These are phyloP conservation scores for Mesorhabditis spiculigera DNA, from an alignment of 2,888 invertebrate genomes.

Conservation along the genomic window DNA sequence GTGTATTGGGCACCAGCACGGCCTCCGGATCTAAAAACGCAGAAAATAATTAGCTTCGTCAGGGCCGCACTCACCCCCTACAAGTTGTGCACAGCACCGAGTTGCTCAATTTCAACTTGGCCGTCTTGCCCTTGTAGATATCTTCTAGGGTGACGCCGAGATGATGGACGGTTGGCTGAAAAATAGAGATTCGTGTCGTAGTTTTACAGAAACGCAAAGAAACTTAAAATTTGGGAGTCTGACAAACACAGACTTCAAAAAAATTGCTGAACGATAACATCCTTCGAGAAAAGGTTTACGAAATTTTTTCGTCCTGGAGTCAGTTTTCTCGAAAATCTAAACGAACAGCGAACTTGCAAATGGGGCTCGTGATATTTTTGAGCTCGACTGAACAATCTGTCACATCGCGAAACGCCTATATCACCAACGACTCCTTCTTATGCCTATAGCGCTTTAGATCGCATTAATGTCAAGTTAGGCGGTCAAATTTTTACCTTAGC, in stretches of 20 bases:
- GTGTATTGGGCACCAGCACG: conserved; percentile 53
- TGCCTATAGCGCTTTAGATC: no score
- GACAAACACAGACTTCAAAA: not conserved
- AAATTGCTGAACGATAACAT: not conserved
- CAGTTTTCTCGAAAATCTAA: no score
- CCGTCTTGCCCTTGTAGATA: conserved; percentile 82
- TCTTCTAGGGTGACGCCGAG: conserved; percentile 81
- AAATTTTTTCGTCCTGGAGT: no score
- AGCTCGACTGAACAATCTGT: no score
- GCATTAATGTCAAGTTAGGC: no score
- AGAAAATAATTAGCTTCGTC: not conserved
- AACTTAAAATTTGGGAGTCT: not conserved
- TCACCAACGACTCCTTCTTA: conserved; percentile 19
- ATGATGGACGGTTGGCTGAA: conserved; percentile 74
- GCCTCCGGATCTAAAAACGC: conserved; percentile 49
- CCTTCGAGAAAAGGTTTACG: no score
- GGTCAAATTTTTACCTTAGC: conserved; percentile 61
- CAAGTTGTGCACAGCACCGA: conserved; percentile 77
- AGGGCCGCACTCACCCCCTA: conserved; percentile 65
- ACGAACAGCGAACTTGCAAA: no score
- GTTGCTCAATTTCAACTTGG: conserved; percentile 78
- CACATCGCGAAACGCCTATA: not conserved
- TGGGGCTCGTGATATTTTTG: no score
- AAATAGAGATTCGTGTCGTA: not conserved
- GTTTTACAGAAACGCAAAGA: conserved; percentile 8